Conservation (phyloP, 2,113 vertebrate species). For the Phalacrocorax pelagicus region DNA sequence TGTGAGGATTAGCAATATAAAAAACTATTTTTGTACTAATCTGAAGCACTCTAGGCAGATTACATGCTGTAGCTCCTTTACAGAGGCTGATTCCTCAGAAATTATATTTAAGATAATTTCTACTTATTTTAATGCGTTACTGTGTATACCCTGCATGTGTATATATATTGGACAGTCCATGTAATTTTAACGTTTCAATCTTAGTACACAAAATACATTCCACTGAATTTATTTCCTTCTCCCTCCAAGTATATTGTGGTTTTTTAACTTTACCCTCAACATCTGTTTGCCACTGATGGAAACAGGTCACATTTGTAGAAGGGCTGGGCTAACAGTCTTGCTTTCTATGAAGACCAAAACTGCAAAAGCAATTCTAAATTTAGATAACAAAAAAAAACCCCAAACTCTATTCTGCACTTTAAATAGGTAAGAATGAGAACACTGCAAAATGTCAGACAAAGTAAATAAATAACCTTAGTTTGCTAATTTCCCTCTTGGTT, state of each 20-base stretch:
- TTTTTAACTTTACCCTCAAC: neutral
- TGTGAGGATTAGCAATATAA: neutral
- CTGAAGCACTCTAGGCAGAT: neutral
- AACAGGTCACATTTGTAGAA: neutral
- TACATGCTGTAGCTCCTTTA: neutral
- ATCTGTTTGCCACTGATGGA: neutral
- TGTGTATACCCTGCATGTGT: neutral
- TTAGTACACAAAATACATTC: neutral
- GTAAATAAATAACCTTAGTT: slow-evolving; percentile 69
- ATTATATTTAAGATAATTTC: neutral
- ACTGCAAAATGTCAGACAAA: slow-evolving; percentile 78
- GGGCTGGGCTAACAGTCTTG: neutral
- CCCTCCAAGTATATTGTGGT: neutral
- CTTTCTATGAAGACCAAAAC: neutral
- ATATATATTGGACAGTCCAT: neutral
- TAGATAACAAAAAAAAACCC: neutral
- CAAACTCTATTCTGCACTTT: neutral
- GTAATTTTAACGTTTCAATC: neutral
- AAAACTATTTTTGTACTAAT: slow-evolving; percentile 20
- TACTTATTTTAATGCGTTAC: neutral
- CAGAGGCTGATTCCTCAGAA: neutral
- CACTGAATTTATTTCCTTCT: neutral
- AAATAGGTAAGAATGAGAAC: neutral
- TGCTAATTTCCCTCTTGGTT: slow-evolving; percentile 88
- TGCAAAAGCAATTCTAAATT: neutral